These are phyloP conservation scores for Drosophila testacea DNA, from an alignment of 2,888 invertebrate species.

Conservation along the genomic window DNA sequence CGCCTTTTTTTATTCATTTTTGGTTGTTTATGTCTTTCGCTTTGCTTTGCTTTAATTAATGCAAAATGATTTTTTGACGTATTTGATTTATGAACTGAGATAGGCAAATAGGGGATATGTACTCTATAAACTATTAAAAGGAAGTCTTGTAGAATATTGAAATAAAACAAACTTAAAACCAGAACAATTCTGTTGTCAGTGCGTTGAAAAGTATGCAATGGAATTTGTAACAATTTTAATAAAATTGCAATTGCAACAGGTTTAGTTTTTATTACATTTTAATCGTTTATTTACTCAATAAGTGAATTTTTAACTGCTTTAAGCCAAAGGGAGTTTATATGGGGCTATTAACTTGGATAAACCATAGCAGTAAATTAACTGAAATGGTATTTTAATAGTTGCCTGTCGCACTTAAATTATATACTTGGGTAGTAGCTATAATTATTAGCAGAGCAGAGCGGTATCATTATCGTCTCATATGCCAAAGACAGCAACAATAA, in stretches of 20 bases:
- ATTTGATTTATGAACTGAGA: slow-evolving; percentile 38
- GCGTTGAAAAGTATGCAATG: slow-evolving; percentile 41
- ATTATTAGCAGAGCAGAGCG: slow-evolving; percentile 47
- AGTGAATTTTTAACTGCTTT: not conserved
- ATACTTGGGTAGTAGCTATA: slow-evolving; percentile 27
- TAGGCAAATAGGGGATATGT: slow-evolving; percentile 3
- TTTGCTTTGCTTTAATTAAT: slow-evolving; percentile 53
- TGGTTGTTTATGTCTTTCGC: not conserved
- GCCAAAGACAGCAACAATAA: slow-evolving; percentile 17
- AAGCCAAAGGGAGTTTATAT: not conserved
- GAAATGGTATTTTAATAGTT: slow-evolving; percentile 52
- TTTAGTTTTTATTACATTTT: not conserved
- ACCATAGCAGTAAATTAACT: slow-evolving; percentile 3
- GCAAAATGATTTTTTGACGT: slow-evolving; percentile 47
- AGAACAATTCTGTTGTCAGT: slow-evolving; percentile 15
- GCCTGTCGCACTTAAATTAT: slow-evolving; percentile 58
- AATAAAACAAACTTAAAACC: not conserved
- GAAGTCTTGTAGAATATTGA: not conserved
- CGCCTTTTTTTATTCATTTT: slow-evolving; percentile 9
- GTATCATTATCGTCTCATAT: slow-evolving; percentile 39
- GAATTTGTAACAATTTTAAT: slow-evolving; percentile 1
- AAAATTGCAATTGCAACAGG: not conserved
- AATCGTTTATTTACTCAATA: not conserved
- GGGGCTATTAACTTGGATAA: not conserved
- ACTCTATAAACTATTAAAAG: not conserved